These are phyloP conservation scores for Palaemon carinicauda DNA, from an alignment of 1,140 invertebrate genomes.

Conservation along the genomic window DNA sequence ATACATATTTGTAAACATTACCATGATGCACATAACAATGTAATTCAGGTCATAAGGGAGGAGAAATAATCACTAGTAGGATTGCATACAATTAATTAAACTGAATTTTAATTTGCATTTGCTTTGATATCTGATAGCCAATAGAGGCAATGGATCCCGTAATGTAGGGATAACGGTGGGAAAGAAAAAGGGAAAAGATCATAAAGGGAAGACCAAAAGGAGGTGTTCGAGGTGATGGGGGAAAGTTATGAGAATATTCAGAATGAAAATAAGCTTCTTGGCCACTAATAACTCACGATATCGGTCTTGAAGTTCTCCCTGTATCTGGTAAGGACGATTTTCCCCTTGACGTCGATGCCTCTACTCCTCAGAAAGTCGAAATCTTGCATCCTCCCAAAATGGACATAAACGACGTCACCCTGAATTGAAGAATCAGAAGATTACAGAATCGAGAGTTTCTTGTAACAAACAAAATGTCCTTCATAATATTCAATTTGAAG, in stretches of 20 bases:
- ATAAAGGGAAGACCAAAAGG: background rate
- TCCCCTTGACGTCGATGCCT: conserved; percentile 63
- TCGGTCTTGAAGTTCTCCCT: conserved; percentile 69
- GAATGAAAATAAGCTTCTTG: no score
- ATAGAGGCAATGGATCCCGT: no score
- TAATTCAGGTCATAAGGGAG: background rate
- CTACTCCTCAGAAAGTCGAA: conserved; percentile 64
- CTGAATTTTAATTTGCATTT: no score
- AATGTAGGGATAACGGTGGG: background rate
- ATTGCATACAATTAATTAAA: no score
- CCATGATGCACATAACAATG: no score
- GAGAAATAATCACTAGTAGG: background rate
- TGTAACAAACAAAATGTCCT: background rate
- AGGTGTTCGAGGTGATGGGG: background rate
- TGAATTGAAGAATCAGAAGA: background rate
- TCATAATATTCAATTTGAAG: background rate
- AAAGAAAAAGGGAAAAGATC: background rate
- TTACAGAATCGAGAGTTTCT: background rate
- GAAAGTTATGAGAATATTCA: background rate
- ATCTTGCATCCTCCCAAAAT: conserved; percentile 68
- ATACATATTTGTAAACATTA: background rate
- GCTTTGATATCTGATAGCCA: no score
- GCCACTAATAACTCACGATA: conserved; percentile 61
- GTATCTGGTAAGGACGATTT: conserved; percentile 65
- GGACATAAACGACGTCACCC: conserved; percentile 66